Percentiles rank a stretch among this genome's conserved stretches.
Conservation (phyloP, 2,113 vertebrate genomes). For the Hylia prasina region DNA sequence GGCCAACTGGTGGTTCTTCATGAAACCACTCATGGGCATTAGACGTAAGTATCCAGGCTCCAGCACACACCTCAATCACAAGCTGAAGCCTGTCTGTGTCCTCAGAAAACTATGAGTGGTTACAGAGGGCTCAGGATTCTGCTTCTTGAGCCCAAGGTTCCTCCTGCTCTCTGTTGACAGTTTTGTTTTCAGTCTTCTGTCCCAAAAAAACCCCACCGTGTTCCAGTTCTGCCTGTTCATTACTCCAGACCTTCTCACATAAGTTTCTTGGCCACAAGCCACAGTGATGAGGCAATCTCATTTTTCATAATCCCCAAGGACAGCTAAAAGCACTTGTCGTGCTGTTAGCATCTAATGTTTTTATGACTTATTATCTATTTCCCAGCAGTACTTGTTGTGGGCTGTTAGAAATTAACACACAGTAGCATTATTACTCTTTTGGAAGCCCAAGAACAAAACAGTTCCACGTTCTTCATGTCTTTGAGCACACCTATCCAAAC, state of each 20-base stretch:
- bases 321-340: background rate
- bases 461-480: background rate
- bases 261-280: background rate
- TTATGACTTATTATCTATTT: background rate
- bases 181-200: background rate
- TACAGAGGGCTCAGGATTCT: background rate
- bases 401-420: background rate
- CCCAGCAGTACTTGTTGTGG: background rate
- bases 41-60: background rate
- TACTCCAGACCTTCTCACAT: background rate
- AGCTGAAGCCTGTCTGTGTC: rapidly evolving
- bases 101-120: background rate
- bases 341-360: background rate
- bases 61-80: rapidly evolving
- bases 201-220: background rate
- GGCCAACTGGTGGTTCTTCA: background rate
- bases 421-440: background rate
- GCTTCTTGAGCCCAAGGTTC: background rate
- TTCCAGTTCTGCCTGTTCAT: background rate
- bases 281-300: rapidly evolving
- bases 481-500: background rate
- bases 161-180: background rate
- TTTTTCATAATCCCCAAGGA: rapidly evolving
- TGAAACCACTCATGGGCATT: background rate
- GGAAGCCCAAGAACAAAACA: background rate